Conservation (phyloP, 2,113 vertebrate genomes). For the Hippocampus guttulatus region DNA sequence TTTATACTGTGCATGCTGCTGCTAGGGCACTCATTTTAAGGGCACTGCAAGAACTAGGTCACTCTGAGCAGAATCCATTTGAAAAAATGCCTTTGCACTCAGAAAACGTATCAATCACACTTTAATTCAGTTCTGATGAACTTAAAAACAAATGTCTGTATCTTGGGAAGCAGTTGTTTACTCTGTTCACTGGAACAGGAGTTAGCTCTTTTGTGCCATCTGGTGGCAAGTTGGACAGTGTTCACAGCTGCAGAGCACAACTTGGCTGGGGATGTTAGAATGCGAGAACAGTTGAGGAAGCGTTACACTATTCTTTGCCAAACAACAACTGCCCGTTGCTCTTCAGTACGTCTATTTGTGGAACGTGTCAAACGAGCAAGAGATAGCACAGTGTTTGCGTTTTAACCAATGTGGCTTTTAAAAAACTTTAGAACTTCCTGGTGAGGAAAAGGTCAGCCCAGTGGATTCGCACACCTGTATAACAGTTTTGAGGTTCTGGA, state of each 20-base stretch:
- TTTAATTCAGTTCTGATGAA: not conserved
- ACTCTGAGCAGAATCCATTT: not conserved
- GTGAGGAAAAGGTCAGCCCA: not conserved
- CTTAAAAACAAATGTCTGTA: slow-evolving; percentile 22
- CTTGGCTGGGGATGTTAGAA: not conserved
- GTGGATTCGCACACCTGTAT: not conserved
- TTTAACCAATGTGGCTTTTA: not conserved
- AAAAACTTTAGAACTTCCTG: not conserved
- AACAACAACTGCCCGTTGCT: not conserved
- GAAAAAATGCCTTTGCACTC: not conserved
- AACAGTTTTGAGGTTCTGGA: not conserved
- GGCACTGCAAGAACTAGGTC: not conserved
- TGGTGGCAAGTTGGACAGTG: slow-evolving; percentile 12
- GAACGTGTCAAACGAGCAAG: not conserved
- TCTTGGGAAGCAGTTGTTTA: slow-evolving; percentile 67
- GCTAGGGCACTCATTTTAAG: not conserved
- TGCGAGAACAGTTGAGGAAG: not conserved
- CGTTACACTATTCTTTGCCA: not conserved
- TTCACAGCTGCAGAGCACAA: slow-evolving; percentile 8
- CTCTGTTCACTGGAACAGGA: slow-evolving; percentile 35
- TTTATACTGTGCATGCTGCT: not conserved
- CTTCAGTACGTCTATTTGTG: not conserved
- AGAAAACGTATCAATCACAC: not conserved
- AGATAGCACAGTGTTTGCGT: not conserved
- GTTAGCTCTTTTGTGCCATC: slow-evolving; percentile 41